These are phyloP conservation scores for Tineola bisselliella DNA, from an alignment of 2,888 invertebrate species.

Conservation along the genomic window DNA sequence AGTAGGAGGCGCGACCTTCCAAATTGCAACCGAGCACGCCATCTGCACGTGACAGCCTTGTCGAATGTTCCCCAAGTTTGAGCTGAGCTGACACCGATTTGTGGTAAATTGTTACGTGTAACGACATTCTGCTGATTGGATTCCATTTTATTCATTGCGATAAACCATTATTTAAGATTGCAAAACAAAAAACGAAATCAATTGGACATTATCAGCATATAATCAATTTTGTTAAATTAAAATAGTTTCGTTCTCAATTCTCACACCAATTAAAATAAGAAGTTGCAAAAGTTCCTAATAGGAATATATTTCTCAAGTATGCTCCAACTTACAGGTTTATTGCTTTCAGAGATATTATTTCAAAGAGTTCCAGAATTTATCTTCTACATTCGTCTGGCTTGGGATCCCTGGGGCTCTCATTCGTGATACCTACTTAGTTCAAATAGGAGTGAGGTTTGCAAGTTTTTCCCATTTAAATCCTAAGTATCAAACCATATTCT, in stretches of 20 bases:
- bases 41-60: slow-evolving; percentile 64
- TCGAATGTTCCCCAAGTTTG: slow-evolving; percentile 31
- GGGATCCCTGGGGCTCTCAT: slow-evolving; percentile 53
- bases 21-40: slow-evolving; percentile 64
- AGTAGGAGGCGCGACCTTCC: slow-evolving; percentile 61
- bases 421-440: slow-evolving; percentile 45
- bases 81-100: neutral
- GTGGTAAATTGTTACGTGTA: slow-evolving; percentile 3
- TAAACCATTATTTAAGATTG: no score
- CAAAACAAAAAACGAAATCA: no score
- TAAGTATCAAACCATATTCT: neutral
- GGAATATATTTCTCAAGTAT: slow-evolving; percentile 53
- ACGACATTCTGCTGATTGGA: neutral
- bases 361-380: slow-evolving; percentile 61
- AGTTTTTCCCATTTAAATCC: slow-evolving; percentile 1
- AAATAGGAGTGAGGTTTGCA: slow-evolving; percentile 24
- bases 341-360: slow-evolving; percentile 61
- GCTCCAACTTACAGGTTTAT: slow-evolving; percentile 62
- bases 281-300: slow-evolving; percentile 9
- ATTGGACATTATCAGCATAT: no score
- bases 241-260: neutral
- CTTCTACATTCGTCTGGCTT: slow-evolving; percentile 45
- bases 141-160: neutral
- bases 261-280: slow-evolving; percentile 5
- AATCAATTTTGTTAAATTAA: no score